Evolutionary conservation across 2,888 invertebrate genomes (phyloP), one percentile per base, ranked within the genome.

Genomic region (Scaptomyza tumidula): DNA sequence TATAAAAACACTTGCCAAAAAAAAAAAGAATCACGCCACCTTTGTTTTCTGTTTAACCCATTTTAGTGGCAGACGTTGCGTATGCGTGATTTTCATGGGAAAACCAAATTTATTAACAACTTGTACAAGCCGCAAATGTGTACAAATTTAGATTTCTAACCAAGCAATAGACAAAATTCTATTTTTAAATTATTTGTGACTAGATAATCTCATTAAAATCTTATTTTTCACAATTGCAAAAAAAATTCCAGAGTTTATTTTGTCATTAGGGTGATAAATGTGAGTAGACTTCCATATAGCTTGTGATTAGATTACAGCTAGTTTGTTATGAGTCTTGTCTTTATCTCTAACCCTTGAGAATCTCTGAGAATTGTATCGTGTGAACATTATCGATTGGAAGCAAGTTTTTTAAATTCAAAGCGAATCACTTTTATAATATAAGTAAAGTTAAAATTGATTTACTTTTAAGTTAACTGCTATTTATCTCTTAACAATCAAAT

Each of bases 11-110:
- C 57, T 70, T 63, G 84, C 65, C 77, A 78, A 73, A 78, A 57
- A 68, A 68, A 48, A 39, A 79, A 76, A 41, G 10, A 41, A 82
- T 83, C 87, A 83, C 89, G 87, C 83, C 87, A 83, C 63, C 29
- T 41, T 49, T 59, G 33, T 29, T 11, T 35, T 7, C n/a, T 11
- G 29, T 14, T 62, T 48, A 77, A 45, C 60, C 57, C 46, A 49
- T 46, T 75, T 69, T 35, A 44, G 27, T 10, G 43, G 19, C 35
- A 39, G 24, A 57, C 71, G 49, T 39, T 50, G 58, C 77, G 86
- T 61, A 82, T 88, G 70, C 67, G 73, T 80, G 59, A 86, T 58
- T 48, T 60, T 9, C 9, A 3, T 59, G 57, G 16, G 14, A 14
- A 14, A 9, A 24, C 10, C 10, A 13, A 13, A 52, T 24, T 37